Conservation (phyloP, 2,797 vertebrate genomes). For the Gastrophryne carolinensis region DNA sequence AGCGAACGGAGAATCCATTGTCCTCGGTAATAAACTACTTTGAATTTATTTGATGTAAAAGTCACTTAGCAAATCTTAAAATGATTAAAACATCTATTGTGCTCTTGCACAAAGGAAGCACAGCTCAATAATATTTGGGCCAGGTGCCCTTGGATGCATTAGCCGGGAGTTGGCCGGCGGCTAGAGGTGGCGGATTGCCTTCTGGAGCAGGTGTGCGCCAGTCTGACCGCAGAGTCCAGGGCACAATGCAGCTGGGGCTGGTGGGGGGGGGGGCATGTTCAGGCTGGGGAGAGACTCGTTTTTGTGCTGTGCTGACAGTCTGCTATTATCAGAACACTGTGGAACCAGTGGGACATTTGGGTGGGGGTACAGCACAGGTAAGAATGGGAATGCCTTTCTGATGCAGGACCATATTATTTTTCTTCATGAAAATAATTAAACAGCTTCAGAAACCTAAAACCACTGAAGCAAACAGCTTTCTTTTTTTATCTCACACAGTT, state of each 20-base stretch:
- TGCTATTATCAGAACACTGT: neutral
- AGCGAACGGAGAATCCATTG: no score
- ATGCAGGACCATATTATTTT: no score
- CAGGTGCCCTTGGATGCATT: conserved; percentile 2
- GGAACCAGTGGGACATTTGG: neutral
- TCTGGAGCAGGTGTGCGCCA: neutral
- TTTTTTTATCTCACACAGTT: no score
- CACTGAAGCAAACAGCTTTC: no score
- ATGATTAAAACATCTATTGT: neutral
- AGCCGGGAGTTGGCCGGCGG: neutral
- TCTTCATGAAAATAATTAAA: no score
- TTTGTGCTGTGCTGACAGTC: neutral
- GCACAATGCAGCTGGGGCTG: neutral
- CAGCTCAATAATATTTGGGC: conserved; percentile 1
- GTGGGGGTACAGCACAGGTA: neutral
- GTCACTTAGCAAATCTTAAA: neutral
- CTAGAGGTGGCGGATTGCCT: neutral
- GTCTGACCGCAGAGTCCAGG: neutral
- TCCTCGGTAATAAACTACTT: neutral
- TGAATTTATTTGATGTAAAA: neutral
- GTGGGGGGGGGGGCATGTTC: neutral
- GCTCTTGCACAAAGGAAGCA: neutral
- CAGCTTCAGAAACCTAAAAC: no score
- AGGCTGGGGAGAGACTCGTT: neutral
- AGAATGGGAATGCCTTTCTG: neutral